Base-by-base conservation (phyloP, 2,113 vertebrate species). In the Tragelaphus imberbis region DNA sequence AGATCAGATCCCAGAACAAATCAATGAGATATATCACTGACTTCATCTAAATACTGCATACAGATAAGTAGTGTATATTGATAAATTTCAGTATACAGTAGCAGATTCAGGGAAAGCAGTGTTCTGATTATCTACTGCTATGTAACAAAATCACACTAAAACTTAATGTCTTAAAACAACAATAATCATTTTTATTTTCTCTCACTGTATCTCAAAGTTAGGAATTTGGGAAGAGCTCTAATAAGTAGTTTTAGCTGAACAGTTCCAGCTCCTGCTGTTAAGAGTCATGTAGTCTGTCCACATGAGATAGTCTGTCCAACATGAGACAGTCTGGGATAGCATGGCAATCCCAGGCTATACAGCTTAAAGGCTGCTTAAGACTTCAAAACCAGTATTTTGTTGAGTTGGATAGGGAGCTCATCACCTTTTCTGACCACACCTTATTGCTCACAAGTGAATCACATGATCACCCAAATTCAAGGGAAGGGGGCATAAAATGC, bases 1-100 rank as follows among this genome's bases (percentile, higher is more conserved):
- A n/a, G 33, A 79, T 95, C 40, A 84, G n/a, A 91, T 84, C 12
- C 44, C n/a, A 95, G 75, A 96, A 84, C 33, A 90, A 82, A 87
- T 92, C 56, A 92, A 2, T 59, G 3, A 11, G 12, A 28, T 91
- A 25, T 80, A 84, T 56, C 84, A 82, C 36, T 51, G 33, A 93
- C 15, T 33, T 61, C 15, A 94, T 47, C 33, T 80, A 25, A 75
- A 75, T 25, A 75, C 68, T 75, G 9, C 13, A 85, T 25, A 53
- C 6, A 71, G n/a, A 71, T 71, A 40, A 71, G 23, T 11, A 71
- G 2, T 75, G 5, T 19, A 81, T 19, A 53, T 4, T 81, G 51
- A 58, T 36, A 94, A 90, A 94, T 87, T 25, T 95, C 85, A 56
- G 14, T 53, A 81, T 53, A 89, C 4, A 68, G 12, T 17, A 89